These are phyloP conservation scores for Tupiocoris notatus DNA, from an alignment of 2,888 invertebrate species.

Conservation along the genomic window DNA sequence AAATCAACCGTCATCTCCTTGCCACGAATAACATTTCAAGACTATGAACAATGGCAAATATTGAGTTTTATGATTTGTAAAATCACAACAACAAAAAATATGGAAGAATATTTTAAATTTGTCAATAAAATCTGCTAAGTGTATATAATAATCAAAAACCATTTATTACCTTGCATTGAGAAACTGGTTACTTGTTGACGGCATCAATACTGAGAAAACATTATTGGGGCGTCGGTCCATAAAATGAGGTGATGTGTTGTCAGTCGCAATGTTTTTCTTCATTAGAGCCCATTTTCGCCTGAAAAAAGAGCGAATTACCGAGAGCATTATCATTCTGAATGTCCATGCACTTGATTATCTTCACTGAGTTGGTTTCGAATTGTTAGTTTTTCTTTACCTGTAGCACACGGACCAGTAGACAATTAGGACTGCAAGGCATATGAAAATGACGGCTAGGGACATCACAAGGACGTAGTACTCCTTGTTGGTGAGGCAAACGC, in stretches of 20 bases:
- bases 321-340: neutral
- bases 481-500: slow-evolving; percentile 75
- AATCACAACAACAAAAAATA: too few relatives aligned
- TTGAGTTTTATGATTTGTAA: too few relatives aligned
- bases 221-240: slow-evolving; percentile 49
- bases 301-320: slow-evolving; percentile 46
- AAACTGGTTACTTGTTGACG: slow-evolving; percentile 54
- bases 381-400: too few relatives aligned
- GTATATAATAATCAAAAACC: too few relatives aligned
- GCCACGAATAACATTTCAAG: too few relatives aligned
- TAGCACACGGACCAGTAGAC: slow-evolving; percentile 74
- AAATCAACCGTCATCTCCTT: too few relatives aligned
- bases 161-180: slow-evolving; percentile 51
- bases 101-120: too few relatives aligned
- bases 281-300: slow-evolving; percentile 77
- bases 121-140: too few relatives aligned
- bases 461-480: slow-evolving; percentile 84
- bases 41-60: too few relatives aligned
- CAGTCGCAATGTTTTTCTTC: slow-evolving; percentile 61
- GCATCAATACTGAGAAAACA: slow-evolving; percentile 55
- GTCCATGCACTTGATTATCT: too few relatives aligned
- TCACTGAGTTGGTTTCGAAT: too few relatives aligned
- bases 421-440: slow-evolving; percentile 70
- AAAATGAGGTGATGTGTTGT: slow-evolving; percentile 41
- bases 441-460: slow-evolving; percentile 71